Evolutionary conservation across 2,113 vertebrate species (phyloP).

Genomic region (Sciurus niger): DNA sequence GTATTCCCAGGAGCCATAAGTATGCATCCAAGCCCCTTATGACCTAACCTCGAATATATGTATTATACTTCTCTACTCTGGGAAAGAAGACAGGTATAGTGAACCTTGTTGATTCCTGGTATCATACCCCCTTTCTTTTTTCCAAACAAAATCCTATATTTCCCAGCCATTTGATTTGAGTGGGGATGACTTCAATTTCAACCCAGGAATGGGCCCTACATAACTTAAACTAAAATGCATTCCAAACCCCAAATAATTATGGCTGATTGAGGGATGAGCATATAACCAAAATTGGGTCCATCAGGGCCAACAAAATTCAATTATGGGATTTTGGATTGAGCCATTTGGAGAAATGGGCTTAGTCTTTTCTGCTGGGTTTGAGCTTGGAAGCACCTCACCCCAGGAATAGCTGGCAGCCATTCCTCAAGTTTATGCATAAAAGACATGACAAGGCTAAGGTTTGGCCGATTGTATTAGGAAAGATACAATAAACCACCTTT

Average conservation of each 20-base stretch:
- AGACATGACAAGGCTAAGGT: background rate
- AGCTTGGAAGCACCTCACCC: background rate
- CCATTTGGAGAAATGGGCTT: background rate
- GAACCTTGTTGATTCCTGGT: background rate
- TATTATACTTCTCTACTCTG: background rate
- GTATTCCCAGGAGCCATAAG: background rate
- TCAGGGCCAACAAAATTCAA: conserved; percentile 11
- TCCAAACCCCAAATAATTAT: background rate
- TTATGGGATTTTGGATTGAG: conserved; percentile 35
- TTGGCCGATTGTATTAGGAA: background rate
- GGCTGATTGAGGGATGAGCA: background rate
- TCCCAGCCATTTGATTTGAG: background rate
- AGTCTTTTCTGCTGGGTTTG: background rate
- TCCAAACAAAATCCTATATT: conserved; percentile 26
- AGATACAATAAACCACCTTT: background rate
- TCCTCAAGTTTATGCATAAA: background rate
- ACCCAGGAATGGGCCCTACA: background rate
- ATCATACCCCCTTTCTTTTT: background rate
- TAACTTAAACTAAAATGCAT: conserved; percentile 13
- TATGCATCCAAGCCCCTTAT: background rate
- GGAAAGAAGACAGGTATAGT: background rate
- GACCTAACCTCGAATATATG: background rate
- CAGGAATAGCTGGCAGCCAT: background rate
- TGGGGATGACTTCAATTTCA: background rate
- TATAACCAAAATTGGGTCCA: background rate